A percentile compares a stretch with the other conserved stretches of the same genome.
Evolutionary conservation across 2,797 vertebrate species (phyloP).

Genomic region (Margarornis squamiger): DNA sequence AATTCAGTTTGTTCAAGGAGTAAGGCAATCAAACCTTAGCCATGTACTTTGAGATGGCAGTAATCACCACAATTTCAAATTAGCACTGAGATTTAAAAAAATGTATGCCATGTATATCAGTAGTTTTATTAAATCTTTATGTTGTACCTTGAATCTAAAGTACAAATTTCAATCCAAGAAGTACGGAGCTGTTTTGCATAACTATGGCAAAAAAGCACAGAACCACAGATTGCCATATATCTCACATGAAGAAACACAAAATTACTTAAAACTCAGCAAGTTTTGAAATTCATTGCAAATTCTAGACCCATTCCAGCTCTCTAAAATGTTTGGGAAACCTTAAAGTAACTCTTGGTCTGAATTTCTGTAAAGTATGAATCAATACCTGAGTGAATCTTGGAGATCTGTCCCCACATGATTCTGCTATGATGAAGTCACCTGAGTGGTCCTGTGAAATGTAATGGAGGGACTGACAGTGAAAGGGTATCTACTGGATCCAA

Average conservation of each 20-base stretch:
- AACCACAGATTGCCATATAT: background rate
- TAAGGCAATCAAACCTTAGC: background rate
- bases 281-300: background rate
- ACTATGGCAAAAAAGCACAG: background rate
- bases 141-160: background rate
- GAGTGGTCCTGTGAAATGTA: background rate
- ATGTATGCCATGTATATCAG: background rate
- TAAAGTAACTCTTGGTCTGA: background rate
- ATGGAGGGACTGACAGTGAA: background rate
- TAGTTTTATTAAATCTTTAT: background rate
- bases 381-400: background rate
- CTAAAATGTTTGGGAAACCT: background rate
- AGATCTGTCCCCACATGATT: background rate
- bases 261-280: background rate
- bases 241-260: background rate
- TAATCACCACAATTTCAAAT: background rate
- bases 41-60: background rate
- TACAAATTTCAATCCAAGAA: background rate
- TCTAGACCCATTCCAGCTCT: background rate
- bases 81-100: background rate
- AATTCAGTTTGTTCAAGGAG: background rate
- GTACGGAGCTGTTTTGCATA: background rate
- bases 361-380: background rate
- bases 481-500: background rate
- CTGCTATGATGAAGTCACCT: background rate